Evolutionary conservation across 2,113 vertebrate genomes (phyloP).

Genomic region (Planiliza haematocheilus): DNA sequence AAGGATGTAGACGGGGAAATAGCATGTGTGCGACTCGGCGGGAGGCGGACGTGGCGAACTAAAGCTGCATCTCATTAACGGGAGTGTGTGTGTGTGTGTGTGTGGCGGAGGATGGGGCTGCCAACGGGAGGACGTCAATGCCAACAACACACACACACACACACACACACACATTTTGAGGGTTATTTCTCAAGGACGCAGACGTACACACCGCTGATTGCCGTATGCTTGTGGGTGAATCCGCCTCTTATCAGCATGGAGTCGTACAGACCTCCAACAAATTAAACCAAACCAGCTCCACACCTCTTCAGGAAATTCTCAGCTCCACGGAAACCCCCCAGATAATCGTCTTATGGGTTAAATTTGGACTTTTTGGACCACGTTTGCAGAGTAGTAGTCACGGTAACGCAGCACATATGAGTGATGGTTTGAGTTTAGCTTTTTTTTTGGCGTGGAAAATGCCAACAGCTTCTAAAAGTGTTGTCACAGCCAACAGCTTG

Average conservation of each 20-base stretch:
- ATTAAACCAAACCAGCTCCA: neutral
- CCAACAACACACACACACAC: slow-evolving; percentile 35
- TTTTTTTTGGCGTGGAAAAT: neutral
- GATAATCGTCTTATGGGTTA: neutral
- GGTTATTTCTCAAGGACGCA: slow-evolving; percentile 63
- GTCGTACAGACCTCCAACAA: neutral
- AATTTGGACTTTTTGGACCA: neutral
- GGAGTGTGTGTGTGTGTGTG: slow-evolving; percentile 20
- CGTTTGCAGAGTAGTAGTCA: neutral
- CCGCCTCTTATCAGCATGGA: slow-evolving; percentile 18
- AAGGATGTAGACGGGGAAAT: slow-evolving; percentile 12
- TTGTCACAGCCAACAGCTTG: no score
- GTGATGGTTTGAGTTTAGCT: neutral
- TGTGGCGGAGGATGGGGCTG: slow-evolving; percentile 28
- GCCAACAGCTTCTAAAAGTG: neutral
- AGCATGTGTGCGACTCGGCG: slow-evolving; percentile 55
- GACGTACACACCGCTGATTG: neutral
- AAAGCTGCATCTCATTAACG: slow-evolving; percentile 63
- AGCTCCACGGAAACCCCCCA: neutral
- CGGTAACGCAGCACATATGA: neutral
- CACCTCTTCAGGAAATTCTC: neutral
- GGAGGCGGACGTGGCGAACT: slow-evolving; percentile 50
- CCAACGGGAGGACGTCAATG: slow-evolving; percentile 51
- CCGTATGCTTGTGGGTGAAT: slow-evolving; percentile 29
- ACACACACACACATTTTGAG: no score